phyloP scores from a whole-genome alignment of 2,113 vertebrate genomes.

The Catagonus wagneri region DNA sequence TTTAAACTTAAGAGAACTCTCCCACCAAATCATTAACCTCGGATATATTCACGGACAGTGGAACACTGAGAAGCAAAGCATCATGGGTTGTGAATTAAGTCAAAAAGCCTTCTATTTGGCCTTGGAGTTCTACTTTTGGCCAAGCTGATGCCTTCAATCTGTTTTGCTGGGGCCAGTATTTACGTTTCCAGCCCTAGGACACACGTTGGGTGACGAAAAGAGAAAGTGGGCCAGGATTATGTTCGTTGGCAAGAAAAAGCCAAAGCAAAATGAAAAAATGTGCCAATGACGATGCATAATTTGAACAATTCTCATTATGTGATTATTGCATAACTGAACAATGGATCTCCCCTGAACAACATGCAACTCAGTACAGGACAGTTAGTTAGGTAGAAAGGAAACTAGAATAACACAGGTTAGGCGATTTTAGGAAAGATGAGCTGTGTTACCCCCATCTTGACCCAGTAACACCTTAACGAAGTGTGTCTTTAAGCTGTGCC shows the following conservation, averaged over 20 bases:
- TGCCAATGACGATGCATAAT: neutral
- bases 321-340: neutral
- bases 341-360: neutral
- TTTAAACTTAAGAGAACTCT: neutral
- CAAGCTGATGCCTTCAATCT: neutral
- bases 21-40: neutral
- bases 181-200: neutral
- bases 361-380: neutral
- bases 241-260: constrained; percentile 11
- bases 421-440: neutral
- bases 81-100: neutral
- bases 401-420: neutral
- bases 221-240: neutral
- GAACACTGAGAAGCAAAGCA: neutral
- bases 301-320: neutral
- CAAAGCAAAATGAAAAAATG: neutral
- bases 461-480: neutral
- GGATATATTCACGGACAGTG: neutral
- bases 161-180: neutral
- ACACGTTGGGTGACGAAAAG: neutral
- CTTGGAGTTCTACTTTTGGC: neutral
- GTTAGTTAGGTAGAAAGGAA: neutral
- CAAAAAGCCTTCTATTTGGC: constrained; percentile 31
- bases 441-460: neutral
- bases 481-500: neutral